Evolutionary conservation across 2,888 invertebrate genomes (phyloP), one percentile per base, ranked within the genome.

Genomic region (Ligdia adustata): DNA sequence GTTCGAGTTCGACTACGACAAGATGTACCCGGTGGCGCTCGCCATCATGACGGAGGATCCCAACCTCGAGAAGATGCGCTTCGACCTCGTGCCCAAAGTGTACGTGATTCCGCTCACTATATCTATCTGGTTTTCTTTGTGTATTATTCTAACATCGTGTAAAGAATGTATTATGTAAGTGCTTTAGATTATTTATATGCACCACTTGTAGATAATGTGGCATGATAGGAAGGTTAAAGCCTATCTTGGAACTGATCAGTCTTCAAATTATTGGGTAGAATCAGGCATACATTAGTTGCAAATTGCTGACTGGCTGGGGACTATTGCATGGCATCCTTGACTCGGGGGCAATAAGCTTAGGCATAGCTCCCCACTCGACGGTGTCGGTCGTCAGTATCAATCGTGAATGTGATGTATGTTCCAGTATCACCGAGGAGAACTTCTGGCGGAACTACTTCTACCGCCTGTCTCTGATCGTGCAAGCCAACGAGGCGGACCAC

Each of bases 371-470:
- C n/a, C n/a, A n/a, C n/a, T n/a, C n/a, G n/a, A n/a, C n/a, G n/a
- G n/a, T n/a, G n/a, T n/a, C n/a, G n/a, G n/a, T n/a, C n/a, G n/a
- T n/a, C n/a, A n/a, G n/a, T n/a, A n/a, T 18, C 18, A 18, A 18
- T 1, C 6, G 1, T 18, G 4, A 18, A 22, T n/a, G 7, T 22
- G 7, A n/a, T 4, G 4, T 22, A 6, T 2, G 7, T 22, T 89
- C 39, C 89, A 96, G 97, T 69, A 96, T 98, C 83, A 96, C 95
- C 72, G 99, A 99, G 92, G 98, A 99, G 89, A 96, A 96, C 80
- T 99, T 99, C 92, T 99, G 99, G 99, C 94, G 98, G 79, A 99
- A 99, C 92, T 99, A 99, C 86, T 99, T 99, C 92, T 99, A 99
- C 92, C 96, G 99, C 79, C 97, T 99, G 66, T 98, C 98, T 69